Evolutionary conservation across 2,797 vertebrate species (phyloP).

Genomic region (Acanthurus tractus): DNA sequence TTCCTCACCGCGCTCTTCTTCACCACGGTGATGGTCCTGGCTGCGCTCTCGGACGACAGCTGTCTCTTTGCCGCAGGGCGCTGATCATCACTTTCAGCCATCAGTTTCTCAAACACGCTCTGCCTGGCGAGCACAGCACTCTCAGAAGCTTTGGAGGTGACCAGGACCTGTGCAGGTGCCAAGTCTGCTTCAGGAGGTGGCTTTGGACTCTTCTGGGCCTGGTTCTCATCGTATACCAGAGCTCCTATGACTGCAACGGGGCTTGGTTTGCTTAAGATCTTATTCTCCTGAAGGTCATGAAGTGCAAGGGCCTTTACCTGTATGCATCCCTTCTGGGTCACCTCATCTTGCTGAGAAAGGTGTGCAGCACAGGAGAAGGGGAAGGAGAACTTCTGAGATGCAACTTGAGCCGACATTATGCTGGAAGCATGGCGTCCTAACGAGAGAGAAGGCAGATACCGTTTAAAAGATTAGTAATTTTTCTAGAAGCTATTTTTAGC

Average conservation of each 20-base stretch:
- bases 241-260: conserved; percentile 21
- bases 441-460: conserved; percentile 30
- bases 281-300: conserved; percentile 46
- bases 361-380: conserved; percentile 68
- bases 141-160: conserved; percentile 27
- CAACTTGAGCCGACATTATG: conserved; percentile 78
- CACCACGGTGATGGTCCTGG: conserved; percentile 78
- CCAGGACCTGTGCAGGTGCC: conserved; percentile 9
- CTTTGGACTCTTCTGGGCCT: conserved; percentile 22
- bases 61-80: conserved; percentile 84
- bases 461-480: conserved; percentile 32
- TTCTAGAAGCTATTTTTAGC: conserved; percentile 34
- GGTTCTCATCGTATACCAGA: conserved; percentile 36
- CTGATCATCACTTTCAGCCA: conserved; percentile 77
- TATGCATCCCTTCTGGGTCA: conserved; percentile 44
- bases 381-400: conserved; percentile 82
- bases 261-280: neutral
- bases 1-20: conserved; percentile 85
- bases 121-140: conserved; percentile 48
- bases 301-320: conserved; percentile 62
- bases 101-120: conserved; percentile 72
- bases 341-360: conserved; percentile 56
- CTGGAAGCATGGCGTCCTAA: conserved; percentile 70
- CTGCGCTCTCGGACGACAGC: conserved; percentile 84
- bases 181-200: neutral